Conservation (phyloP, 2,113 vertebrate genomes). For the Cynopterus brachyotis region DNA sequence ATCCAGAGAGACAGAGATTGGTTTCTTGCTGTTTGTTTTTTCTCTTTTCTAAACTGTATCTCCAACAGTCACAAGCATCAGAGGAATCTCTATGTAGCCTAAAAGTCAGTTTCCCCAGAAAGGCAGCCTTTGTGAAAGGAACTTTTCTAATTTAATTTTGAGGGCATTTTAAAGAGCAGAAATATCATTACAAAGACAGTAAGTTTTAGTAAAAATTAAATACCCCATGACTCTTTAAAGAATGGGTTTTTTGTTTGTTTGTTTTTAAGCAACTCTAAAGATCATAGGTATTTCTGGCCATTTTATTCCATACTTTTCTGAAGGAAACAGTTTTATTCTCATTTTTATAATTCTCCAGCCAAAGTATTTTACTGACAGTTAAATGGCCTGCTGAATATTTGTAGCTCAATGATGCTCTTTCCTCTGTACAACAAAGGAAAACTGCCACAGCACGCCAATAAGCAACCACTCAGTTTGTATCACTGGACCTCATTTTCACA, state of each 20-base stretch:
- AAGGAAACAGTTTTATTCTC: neutral
- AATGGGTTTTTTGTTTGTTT: neutral
- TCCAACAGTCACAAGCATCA: neutral
- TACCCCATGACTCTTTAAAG: neutral
- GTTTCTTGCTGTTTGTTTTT: constrained; percentile 67
- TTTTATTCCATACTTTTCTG: constrained; percentile 41
- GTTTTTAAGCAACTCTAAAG: neutral
- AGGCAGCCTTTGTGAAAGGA: constrained; percentile 34
- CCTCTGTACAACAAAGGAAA: neutral
- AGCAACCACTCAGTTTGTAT: too few relatives aligned
- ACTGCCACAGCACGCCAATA: neutral
- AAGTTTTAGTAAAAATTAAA: constrained; percentile 45
- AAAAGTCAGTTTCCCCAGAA: constrained; percentile 33
- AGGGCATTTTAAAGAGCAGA: neutral
- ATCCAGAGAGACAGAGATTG: constrained; percentile 66
- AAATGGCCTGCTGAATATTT: neutral
- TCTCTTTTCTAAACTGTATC: constrained; percentile 12
- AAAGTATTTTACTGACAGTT: neutral
- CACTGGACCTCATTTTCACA: neutral
- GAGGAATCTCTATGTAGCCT: neutral
- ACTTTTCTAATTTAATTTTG: constrained; percentile 61
- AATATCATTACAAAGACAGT: constrained; percentile 17
- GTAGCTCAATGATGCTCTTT: neutral
- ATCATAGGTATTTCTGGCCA: neutral
- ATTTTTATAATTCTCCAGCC: neutral